Conservation (phyloP, 2,797 vertebrate species). For the Crocodylus rhombifer region DNA sequence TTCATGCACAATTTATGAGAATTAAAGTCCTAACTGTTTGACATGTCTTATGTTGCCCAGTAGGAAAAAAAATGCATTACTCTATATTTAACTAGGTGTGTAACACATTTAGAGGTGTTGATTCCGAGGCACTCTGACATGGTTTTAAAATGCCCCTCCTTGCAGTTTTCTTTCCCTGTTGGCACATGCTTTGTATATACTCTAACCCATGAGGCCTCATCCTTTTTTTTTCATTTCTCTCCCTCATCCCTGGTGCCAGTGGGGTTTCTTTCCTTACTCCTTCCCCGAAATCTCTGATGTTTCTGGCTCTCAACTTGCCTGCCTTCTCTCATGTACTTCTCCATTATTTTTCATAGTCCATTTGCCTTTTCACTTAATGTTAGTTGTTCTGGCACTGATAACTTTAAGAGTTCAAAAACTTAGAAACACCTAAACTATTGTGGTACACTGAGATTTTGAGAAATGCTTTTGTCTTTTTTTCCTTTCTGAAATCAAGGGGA, state of each 20-base stretch:
- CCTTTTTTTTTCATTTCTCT: not conserved
- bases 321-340: not conserved
- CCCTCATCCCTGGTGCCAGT: not conserved
- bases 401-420: not conserved
- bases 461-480: not conserved
- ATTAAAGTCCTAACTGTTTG: not conserved
- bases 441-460: not conserved
- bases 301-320: not conserved
- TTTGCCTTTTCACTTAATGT: no score
- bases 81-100: not conserved
- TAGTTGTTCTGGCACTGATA: not conserved
- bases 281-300: fast-evolving
- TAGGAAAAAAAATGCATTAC: conserved; percentile 12
- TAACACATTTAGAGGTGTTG: conserved; percentile 4
- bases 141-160: not conserved
- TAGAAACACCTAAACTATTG: not conserved
- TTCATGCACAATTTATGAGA: conserved; percentile 36
- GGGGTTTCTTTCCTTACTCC: not conserved
- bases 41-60: not conserved
- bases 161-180: not conserved
- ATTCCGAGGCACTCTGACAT: not conserved
- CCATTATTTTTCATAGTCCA: not conserved
- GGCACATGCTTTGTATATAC: not conserved
- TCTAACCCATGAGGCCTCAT: not conserved
- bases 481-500: not conserved